Percentiles rank a stretch among this genome's conserved stretches.
phyloP scores from a whole-genome alignment of 2,888 invertebrate species.

The Synergus umbraculus region DNA sequence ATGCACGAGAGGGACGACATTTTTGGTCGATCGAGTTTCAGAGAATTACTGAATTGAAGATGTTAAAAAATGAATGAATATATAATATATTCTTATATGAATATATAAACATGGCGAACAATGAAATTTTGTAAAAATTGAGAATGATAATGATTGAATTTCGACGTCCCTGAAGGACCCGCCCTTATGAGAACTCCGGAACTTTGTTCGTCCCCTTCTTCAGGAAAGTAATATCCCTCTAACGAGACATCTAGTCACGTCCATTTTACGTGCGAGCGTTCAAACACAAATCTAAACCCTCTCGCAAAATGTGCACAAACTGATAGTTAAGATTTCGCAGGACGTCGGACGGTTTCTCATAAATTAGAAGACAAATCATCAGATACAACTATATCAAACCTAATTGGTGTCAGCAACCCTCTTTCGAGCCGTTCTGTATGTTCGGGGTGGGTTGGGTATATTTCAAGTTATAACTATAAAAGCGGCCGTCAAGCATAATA shows the following conservation, averaged over 20 bases:
- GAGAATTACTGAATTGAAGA: background rate
- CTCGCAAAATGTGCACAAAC: background rate
- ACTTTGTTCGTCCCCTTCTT: constrained; percentile 35
- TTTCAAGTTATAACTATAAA: constrained; percentile 72
- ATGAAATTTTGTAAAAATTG: background rate
- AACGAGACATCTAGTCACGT: constrained; percentile 45
- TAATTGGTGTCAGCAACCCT: constrained; percentile 70
- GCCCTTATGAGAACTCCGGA: background rate
- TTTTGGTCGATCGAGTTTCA: background rate
- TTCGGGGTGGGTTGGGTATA: constrained; percentile 55
- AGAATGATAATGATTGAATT: background rate
- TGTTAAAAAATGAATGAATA: too few species aligned
- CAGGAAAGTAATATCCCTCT: constrained; percentile 39
- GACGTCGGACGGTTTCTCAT: constrained; percentile 37
- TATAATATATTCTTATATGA: too few species aligned
- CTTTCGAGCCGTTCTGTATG: constrained; percentile 49
- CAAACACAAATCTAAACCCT: constrained; percentile 1
- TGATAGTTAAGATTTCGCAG: constrained; percentile 5
- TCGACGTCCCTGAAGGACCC: background rate
- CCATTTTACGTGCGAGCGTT: background rate
- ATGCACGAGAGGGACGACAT: constrained; percentile 52
- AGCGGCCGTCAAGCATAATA: constrained; percentile 68
- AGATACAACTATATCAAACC: constrained; percentile 65
- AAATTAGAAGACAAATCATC: constrained; percentile 62
- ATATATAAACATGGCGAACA: too few species aligned